Evolutionary conservation across 2,888 invertebrate genomes (phyloP).

Genomic region (Steinernema scapterisci): DNA sequence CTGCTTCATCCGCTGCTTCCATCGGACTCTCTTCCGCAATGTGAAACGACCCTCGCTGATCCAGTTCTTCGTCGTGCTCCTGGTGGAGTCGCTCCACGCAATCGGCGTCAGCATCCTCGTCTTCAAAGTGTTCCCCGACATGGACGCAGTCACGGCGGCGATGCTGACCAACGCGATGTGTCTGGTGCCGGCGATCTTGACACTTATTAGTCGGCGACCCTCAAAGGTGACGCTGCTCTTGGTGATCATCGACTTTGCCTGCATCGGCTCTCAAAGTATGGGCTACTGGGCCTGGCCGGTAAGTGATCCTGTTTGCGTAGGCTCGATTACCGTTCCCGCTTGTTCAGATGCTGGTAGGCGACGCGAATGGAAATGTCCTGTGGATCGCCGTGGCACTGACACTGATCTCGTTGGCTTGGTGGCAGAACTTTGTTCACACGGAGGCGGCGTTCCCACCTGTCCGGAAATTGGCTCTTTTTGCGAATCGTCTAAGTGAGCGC

Average conservation of each 20-base stretch:
- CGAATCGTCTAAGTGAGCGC: slow-evolving; percentile 76
- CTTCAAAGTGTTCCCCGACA: slow-evolving; percentile 84
- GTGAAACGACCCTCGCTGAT: slow-evolving; percentile 56
- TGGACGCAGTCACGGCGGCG: slow-evolving; percentile 86
- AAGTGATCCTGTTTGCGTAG: slow-evolving; percentile 30
- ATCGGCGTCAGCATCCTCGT: slow-evolving; percentile 84
- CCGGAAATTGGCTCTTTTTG: slow-evolving; percentile 56
- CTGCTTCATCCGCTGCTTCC: slow-evolving; percentile 68
- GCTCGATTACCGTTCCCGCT: slow-evolving; percentile 70
- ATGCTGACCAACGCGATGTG: slow-evolving; percentile 95
- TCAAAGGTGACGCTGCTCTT: slow-evolving; percentile 55
- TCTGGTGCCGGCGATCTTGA: slow-evolving; percentile 80
- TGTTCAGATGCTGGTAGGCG: slow-evolving; percentile 53
- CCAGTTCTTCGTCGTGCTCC: slow-evolving; percentile 68
- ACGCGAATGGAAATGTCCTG: slow-evolving; percentile 73
- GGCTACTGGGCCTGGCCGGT: slow-evolving; percentile 89
- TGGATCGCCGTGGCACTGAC: slow-evolving; percentile 83
- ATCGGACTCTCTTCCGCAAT: slow-evolving; percentile 69
- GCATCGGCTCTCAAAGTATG: slow-evolving; percentile 85
- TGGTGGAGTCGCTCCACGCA: slow-evolving; percentile 86
- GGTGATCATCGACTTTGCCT: slow-evolving; percentile 76
- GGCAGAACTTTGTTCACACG: slow-evolving; percentile 93
- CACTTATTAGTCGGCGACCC: slow-evolving; percentile 71
- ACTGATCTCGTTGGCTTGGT: slow-evolving; percentile 90
- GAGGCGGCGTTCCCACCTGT: slow-evolving; percentile 78